Evolutionary conservation across 2,888 invertebrate genomes (phyloP), one percentile per base, ranked within the genome.

Genomic region (Drosophila mercatorum): DNA sequence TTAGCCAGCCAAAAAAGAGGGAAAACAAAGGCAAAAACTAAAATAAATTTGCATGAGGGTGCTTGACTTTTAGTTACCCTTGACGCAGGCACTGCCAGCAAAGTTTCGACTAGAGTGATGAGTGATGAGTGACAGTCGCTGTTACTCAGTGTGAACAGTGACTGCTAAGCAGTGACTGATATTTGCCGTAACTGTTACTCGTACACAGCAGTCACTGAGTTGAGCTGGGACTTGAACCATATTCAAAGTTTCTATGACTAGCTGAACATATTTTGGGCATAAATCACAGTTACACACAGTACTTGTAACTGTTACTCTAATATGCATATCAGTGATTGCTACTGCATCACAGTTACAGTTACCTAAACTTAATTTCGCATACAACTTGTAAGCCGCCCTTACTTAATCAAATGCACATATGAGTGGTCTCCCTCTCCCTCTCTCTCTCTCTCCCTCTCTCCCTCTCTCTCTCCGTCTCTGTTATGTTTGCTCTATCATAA

Each of bases 21-120:
- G 10, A n/a, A 55, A 58, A 44, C 52, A 14, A 68, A 57, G 26
- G 31, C 43, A 5, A 55, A 55, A 51, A 31, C 41, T 46, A 55
- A 47, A 68, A 56, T 41, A 52, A 75, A 58, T 59, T 79, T 47
- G 52, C 36, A 63, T 57, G 53, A 43, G 34, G 10, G 40, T 49
- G 49, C 55, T 51, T 26, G 47, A 55, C 43, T 63, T 44, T 51
- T 8, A 34, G 10, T 41, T 63, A 57, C n/a, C n/a, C 56, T 26
- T 26, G 17, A 12, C 12, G 26, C 36, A 22, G 7, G 26, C 6
- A 26, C 26, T 46, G 36, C 28, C 7, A 34, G 31, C 31, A 40
- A 55, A n/a, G 8, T 41, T 55, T 28, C 4, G 3, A 17, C 17
- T 41, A 43, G 22, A 22, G 22, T 3, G 28, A 4, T 28, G 34